phyloP scores from a whole-genome alignment of 2,888 invertebrate genomes.

The Pammene aurita region DNA sequence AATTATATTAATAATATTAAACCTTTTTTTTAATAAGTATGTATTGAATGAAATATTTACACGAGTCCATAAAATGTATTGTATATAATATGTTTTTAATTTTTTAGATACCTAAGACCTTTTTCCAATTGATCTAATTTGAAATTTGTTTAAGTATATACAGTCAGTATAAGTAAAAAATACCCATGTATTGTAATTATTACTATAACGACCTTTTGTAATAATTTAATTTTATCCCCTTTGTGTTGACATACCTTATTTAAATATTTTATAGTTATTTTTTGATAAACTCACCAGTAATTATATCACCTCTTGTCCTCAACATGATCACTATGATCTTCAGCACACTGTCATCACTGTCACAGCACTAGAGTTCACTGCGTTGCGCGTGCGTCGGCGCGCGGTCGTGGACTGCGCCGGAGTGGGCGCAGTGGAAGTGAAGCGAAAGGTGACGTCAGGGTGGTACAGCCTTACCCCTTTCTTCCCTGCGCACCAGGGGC shows the following conservation, averaged over 20 bases:
- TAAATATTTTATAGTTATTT: neutral
- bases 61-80: no score
- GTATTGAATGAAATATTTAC: no score
- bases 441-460: slow-evolving; percentile 38
- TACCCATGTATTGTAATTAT: no score
- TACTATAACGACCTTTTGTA: no score
- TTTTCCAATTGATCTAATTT: no score
- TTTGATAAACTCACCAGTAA: slow-evolving; percentile 65
- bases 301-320: slow-evolving; percentile 69
- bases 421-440: slow-evolving; percentile 39
- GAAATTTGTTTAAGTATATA: no score
- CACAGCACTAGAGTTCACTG: slow-evolving; percentile 60
- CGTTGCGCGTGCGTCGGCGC: slow-evolving; percentile 17
- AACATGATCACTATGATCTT: slow-evolving; percentile 59
- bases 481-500: neutral
- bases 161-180: no score
- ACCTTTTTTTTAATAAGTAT: no score
- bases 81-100: no score
- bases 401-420: slow-evolving; percentile 44
- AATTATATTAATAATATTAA: no score
- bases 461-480: neutral
- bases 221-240: no score
- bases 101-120: no score
- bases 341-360: slow-evolving; percentile 71
- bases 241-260: neutral